These are phyloP conservation scores for Molothrus ater DNA, from an alignment of 2,797 vertebrate genomes.

Conservation along the genomic window DNA sequence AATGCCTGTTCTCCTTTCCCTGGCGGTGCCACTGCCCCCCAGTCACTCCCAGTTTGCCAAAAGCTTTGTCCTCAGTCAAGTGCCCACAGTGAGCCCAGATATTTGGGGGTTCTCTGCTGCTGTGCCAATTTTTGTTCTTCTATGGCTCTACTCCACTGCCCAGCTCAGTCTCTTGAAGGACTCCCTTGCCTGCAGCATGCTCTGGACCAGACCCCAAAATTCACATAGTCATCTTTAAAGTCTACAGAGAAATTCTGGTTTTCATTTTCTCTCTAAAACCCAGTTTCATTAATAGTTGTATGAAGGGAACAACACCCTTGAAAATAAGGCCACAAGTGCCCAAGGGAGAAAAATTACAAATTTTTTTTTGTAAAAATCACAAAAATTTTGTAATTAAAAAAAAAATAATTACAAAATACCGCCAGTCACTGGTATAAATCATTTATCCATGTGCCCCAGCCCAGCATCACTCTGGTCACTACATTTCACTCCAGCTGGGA, in stretches of 20 bases:
- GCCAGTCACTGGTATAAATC: background rate
- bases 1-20: background rate
- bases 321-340: background rate
- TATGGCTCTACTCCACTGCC: background rate
- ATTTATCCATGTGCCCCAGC: background rate
- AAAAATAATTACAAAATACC: background rate
- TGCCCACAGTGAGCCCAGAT: background rate
- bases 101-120: background rate
- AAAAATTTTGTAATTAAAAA: background rate
- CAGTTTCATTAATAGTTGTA: too few species aligned
- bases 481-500: background rate
- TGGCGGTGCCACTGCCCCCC: background rate
- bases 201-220: background rate
- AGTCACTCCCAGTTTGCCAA: background rate
- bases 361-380: background rate
- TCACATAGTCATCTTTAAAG: background rate
- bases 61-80: background rate
- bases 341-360: background rate
- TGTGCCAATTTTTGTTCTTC: background rate
- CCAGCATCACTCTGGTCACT: background rate
- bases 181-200: background rate
- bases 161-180: background rate
- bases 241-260: background rate
- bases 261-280: background rate
- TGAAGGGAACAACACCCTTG: background rate